Conservation (phyloP, 2,113 vertebrate species). For the Pipa parva region DNA sequence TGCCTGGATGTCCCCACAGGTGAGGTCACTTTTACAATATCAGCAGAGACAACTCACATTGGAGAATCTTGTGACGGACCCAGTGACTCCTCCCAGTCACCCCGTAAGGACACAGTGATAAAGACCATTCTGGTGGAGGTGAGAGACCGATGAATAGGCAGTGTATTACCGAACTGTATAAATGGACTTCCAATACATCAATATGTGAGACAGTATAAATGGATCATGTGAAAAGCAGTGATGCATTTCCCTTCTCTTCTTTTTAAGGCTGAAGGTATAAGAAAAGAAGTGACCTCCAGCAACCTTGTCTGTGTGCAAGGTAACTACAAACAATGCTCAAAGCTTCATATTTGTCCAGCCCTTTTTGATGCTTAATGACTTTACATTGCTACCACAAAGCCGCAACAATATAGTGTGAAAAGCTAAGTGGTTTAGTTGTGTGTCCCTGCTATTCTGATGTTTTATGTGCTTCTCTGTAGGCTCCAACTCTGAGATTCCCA, state of each 20-base stretch:
- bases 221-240: background rate
- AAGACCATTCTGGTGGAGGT: background rate
- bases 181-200: background rate
- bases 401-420: no score
- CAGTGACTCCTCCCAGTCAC: background rate
- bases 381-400: no score
- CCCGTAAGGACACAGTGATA: conserved; percentile 3
- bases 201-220: background rate
- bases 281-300: conserved; percentile 5
- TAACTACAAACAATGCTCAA: no score
- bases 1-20: no score
- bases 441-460: background rate
- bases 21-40: background rate
- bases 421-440: no score
- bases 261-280: background rate
- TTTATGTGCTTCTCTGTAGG: background rate
- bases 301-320: conserved; percentile 9
- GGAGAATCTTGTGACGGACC: background rate
- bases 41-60: conserved; percentile 7
- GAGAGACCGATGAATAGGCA: background rate
- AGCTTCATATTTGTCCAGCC: no score
- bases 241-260: background rate
- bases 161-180: background rate
- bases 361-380: no score
- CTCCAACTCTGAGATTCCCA: background rate